These are phyloP conservation scores for Drosophila subobscura DNA, from an alignment of 1,140 invertebrate genomes.

Conservation along the genomic window DNA sequence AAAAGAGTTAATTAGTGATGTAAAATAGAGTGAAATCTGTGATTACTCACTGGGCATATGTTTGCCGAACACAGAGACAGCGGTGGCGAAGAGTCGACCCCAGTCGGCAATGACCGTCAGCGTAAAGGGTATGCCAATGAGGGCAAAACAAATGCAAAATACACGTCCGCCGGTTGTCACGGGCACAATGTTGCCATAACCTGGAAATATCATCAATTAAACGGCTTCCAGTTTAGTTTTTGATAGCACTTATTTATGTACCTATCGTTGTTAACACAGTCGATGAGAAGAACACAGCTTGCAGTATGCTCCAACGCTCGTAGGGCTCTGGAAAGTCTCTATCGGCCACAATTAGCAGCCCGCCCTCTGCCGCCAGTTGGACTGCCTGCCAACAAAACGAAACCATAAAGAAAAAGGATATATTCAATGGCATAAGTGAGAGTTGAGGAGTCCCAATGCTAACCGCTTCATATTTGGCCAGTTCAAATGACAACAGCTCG, in stretches of 20 bases:
- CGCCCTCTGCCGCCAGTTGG: constrained; percentile 87
- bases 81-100: constrained; percentile 93
- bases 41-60: constrained; percentile 84
- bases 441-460: not conserved
- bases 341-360: constrained; percentile 85
- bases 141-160: constrained; percentile 96
- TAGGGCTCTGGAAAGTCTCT: constrained; percentile 85
- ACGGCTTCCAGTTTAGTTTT: not conserved
- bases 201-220: constrained; percentile 84
- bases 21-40: too few relatives aligned
- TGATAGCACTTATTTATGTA: constrained; percentile 66
- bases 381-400: constrained; percentile 83
- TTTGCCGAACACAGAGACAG: constrained; percentile 87
- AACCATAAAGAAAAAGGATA: not conserved
- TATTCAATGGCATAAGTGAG: not conserved
- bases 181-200: constrained; percentile 98
- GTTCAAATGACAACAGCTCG: constrained; percentile 85
- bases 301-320: constrained; percentile 90
- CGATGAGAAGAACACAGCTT: constrained; percentile 93
- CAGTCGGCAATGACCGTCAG: constrained; percentile 96
- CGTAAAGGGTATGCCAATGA: constrained; percentile 96
- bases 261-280: constrained; percentile 93
- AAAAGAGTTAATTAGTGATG: not conserved
- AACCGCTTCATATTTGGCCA: constrained; percentile 87
- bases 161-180: constrained; percentile 92